Percentiles rank a stretch among this genome's conserved stretches.
phyloP scores from a whole-genome alignment of 1,140 invertebrate species.

The Eriocheir sinensis region DNA sequence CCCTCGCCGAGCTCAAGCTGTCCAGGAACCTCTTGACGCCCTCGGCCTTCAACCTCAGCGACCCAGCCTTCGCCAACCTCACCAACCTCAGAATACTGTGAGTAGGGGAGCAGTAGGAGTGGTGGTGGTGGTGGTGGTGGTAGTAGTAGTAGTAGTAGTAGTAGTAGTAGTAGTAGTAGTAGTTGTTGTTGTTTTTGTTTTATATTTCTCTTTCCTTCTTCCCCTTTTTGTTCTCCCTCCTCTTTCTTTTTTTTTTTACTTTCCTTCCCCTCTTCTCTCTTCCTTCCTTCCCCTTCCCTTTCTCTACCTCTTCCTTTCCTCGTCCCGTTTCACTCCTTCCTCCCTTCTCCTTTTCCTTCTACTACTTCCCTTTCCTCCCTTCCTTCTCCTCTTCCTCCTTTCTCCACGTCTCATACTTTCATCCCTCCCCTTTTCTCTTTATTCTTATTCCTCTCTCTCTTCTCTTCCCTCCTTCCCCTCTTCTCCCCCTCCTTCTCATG shows the following conservation, averaged over 20 bases:
- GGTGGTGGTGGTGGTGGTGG: background rate
- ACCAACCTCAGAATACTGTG: constrained; percentile 86
- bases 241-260: background rate
- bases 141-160: too few species aligned
- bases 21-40: constrained; percentile 85
- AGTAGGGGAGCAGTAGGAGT: background rate
- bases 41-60: constrained; percentile 45
- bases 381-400: too few species aligned
- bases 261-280: background rate
- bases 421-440: too few species aligned
- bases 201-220: background rate
- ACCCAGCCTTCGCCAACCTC: constrained; percentile 86
- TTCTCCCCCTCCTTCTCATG: too few species aligned
- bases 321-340: too few species aligned
- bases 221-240: background rate
- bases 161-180: too few species aligned
- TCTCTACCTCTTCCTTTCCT: background rate
- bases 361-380: too few species aligned
- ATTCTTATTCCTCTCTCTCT: too few species aligned
- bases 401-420: too few species aligned
- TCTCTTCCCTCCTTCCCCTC: too few species aligned
- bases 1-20: constrained; percentile 88
- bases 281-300: background rate
- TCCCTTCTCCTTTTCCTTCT: too few species aligned
- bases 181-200: too few species aligned